Percentiles rank a stretch among this genome's conserved stretches.
Evolutionary conservation across 2,888 invertebrate genomes (phyloP).

Genomic region (Oscheius sp.): DNA sequence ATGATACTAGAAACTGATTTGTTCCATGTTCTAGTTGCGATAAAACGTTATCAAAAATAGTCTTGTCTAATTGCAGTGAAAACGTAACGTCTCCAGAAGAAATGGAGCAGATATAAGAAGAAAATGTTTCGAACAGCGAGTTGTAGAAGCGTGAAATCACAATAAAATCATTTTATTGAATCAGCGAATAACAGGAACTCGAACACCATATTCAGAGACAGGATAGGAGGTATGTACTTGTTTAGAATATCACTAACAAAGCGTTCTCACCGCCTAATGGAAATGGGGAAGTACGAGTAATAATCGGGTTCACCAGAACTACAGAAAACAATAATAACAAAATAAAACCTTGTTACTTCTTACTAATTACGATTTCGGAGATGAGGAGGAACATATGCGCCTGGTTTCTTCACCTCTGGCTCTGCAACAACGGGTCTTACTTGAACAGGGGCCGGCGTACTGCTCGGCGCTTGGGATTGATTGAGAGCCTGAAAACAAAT

Average conservation of each 20-base stretch:
- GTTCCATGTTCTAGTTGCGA: background rate
- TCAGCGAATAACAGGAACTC: background rate
- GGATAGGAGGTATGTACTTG: background rate
- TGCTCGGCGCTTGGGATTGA: constrained; percentile 1
- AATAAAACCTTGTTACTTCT: background rate
- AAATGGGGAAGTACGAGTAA: background rate
- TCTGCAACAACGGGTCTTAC: constrained; percentile 28
- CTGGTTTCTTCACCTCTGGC: constrained; percentile 28
- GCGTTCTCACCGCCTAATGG: constrained; percentile 21
- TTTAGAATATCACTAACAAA: constrained; percentile 11
- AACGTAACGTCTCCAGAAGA: constrained; percentile 43
- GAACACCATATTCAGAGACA: background rate
- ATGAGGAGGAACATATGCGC: constrained; percentile 57
- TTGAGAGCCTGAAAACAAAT: constrained; percentile 2
- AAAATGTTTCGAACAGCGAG: background rate
- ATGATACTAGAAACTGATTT: background rate
- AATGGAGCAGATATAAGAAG: background rate
- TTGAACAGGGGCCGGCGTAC: constrained; percentile 22
- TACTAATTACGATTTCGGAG: constrained; percentile 36
- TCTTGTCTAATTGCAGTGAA: constrained; percentile 42
- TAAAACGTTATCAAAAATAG: background rate
- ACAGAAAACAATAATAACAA: constrained; percentile 11
- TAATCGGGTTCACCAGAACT: constrained; percentile 13
- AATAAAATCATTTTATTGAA: constrained; percentile 9
- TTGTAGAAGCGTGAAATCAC: background rate